These are phyloP conservation scores for Chelon auratus DNA, from an alignment of 2,797 vertebrate genomes.

Conservation along the genomic window DNA sequence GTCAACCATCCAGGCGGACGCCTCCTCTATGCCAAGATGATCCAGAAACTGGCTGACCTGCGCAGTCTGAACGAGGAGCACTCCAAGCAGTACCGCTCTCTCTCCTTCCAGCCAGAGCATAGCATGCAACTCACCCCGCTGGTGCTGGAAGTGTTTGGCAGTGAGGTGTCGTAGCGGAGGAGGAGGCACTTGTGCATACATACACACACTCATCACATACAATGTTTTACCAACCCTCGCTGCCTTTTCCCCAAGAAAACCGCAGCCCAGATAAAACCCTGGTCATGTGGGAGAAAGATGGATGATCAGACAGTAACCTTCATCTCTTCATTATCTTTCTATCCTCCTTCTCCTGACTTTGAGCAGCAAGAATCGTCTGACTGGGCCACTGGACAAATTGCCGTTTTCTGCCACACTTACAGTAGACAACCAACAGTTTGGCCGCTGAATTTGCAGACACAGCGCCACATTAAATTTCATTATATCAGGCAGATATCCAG, in stretches of 20 bases:
- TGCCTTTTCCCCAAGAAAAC: conserved; percentile 46
- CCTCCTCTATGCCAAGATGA: conserved; percentile 97
- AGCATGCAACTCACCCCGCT: conserved; percentile 96
- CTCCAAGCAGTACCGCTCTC: conserved; percentile 94
- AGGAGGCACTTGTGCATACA: conserved; percentile 3
- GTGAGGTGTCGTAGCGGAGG: conserved; percentile 90
- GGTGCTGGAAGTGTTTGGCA: conserved; percentile 96
- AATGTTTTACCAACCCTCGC: conserved; percentile 50
- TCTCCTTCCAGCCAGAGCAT: conserved; percentile 93
- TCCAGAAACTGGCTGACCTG: conserved; percentile 96
- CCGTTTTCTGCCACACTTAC: conserved; percentile 39
- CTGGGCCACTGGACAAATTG: conserved; percentile 56
- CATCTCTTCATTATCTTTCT: conserved; percentile 51
- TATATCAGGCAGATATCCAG: conserved; percentile 4
- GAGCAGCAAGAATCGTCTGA: conserved; percentile 36
- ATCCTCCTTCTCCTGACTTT: conserved; percentile 35
- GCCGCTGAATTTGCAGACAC: conserved; percentile 41
- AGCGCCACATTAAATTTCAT: conserved; percentile 18
- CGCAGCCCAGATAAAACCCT: conserved; percentile 43
- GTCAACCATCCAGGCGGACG: conserved; percentile 91
- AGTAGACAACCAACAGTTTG: conserved; percentile 36
- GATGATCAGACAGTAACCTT: conserved; percentile 44
- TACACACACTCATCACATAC: conserved; percentile 36
- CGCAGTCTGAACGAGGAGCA: conserved; percentile 97
- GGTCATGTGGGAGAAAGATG: conserved; percentile 52